These are phyloP conservation scores for Thamnaconus septentrionalis DNA, from an alignment of 2,113 vertebrate species.

Conservation along the genomic window DNA sequence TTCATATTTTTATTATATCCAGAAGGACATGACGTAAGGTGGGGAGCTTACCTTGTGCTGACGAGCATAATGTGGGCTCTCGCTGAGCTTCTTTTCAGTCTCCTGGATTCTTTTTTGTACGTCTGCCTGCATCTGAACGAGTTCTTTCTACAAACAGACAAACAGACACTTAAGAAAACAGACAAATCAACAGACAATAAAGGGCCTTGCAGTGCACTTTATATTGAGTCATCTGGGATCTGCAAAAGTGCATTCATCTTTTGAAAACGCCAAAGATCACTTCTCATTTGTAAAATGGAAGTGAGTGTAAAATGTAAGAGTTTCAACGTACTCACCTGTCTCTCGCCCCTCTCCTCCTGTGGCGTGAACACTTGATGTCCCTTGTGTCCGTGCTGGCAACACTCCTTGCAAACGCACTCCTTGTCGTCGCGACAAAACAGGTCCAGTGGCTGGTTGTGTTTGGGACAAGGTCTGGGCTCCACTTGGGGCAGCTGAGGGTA, in stretches of 20 bases:
- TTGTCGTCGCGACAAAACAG: slow-evolving; percentile 72
- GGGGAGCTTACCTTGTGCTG: slow-evolving; percentile 59
- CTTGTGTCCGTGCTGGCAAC: slow-evolving; percentile 63
- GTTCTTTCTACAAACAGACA: slow-evolving; percentile 56
- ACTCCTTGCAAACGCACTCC: slow-evolving; percentile 68
- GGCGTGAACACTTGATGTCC: slow-evolving; percentile 65
- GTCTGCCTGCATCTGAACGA: slow-evolving; percentile 59
- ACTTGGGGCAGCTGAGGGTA: slow-evolving; percentile 69
- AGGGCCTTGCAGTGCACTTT: background rate
- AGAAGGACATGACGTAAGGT: background rate
- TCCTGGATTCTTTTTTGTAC: slow-evolving; percentile 60
- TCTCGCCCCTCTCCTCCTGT: slow-evolving; percentile 56
- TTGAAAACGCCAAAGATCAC: too few species aligned
- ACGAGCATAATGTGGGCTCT: slow-evolving; percentile 58
- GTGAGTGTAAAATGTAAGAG: too few species aligned
- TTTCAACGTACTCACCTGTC: slow-evolving; percentile 52
- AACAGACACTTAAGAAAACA: background rate
- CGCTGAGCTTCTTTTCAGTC: slow-evolving; percentile 53
- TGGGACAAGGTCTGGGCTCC: slow-evolving; percentile 52
- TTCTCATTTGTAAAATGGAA: too few species aligned
- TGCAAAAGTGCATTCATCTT: too few species aligned
- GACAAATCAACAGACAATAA: background rate
- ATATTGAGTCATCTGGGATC: background rate
- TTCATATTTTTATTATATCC: too few species aligned
- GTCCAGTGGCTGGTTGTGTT: slow-evolving; percentile 66